Evolutionary conservation across 2,888 invertebrate genomes (phyloP).

Genomic region (Cryptocephalus moraei): DNA sequence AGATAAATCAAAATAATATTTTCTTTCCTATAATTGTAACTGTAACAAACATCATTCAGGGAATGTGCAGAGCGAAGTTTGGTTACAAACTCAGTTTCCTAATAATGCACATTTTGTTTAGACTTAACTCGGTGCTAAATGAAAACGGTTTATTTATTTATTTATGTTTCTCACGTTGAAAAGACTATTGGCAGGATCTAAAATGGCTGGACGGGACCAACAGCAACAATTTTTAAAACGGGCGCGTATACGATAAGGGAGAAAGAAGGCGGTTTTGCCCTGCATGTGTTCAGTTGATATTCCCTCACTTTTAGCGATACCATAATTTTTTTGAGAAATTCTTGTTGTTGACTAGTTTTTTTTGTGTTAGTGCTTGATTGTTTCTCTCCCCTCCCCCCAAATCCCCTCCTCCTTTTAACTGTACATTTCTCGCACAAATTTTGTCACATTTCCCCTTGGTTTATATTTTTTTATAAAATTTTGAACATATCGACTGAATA

Average conservation of each 20-base stretch:
- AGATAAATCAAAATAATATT: background rate
- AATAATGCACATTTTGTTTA: slow-evolving; percentile 9
- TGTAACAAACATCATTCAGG: slow-evolving; percentile 14
- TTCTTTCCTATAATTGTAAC: slow-evolving; percentile 15
- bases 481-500: slow-evolving; percentile 28
- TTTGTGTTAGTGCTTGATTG: slow-evolving; percentile 9
- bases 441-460: slow-evolving; percentile 3
- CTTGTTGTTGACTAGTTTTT: slow-evolving; percentile 8
- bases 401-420: background rate
- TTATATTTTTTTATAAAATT: slow-evolving; percentile 10
- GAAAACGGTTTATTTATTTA: background rate
- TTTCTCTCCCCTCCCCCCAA: slow-evolving; percentile 1
- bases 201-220: slow-evolving; percentile 16
- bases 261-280: slow-evolving; percentile 4
- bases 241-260: slow-evolving; percentile 22
- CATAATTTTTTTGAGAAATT: slow-evolving; percentile 5
- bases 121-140: background rate
- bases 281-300: slow-evolving; percentile 13
- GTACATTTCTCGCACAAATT: slow-evolving; percentile 1
- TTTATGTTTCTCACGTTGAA: background rate
- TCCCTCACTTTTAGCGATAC: slow-evolving; percentile 3
- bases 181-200: background rate
- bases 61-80: slow-evolving; percentile 22
- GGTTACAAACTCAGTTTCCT: slow-evolving; percentile 19
- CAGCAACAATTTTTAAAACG: slow-evolving; percentile 8